A percentile compares a stretch with the other conserved stretches of the same genome.
These are phyloP conservation scores for Agelas oroides DNA, from an alignment of 37 sponge, comb jelly and placozoan genomes.

Conservation along the genomic window DNA sequence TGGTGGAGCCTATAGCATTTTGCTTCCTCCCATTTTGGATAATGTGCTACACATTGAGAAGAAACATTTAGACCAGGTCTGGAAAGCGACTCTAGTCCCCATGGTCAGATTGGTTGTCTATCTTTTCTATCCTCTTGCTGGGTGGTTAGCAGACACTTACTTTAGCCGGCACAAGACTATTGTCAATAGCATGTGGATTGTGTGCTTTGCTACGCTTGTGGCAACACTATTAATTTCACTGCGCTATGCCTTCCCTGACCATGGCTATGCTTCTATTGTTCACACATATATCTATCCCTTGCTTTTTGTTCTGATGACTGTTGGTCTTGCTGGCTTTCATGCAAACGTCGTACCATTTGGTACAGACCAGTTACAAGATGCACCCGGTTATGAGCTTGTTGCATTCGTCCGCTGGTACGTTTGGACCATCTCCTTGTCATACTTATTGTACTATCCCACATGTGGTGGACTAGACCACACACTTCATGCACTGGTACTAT, in stretches of 20 bases:
- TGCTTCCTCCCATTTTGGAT: background rate
- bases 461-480: too few relatives aligned
- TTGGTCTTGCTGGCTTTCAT: slow-evolving; percentile 42
- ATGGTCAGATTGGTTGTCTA: too few relatives aligned
- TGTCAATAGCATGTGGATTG: slow-evolving; percentile 9
- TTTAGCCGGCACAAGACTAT: slow-evolving; percentile 25
- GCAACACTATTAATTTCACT: too few relatives aligned
- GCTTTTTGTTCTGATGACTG: slow-evolving; percentile 2
- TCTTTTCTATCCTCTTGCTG: slow-evolving; percentile 24
- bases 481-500: too few relatives aligned
- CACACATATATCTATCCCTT: too few relatives aligned
- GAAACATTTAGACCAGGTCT: too few relatives aligned
- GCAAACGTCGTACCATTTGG: slow-evolving; percentile 39
- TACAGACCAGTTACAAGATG: slow-evolving; percentile 36
- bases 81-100: too few relatives aligned
- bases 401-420: slow-evolving; percentile 41
- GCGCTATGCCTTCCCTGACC: too few relatives aligned
- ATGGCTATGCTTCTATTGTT: too few relatives aligned
- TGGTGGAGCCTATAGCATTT: background rate
- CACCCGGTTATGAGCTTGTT: slow-evolving; percentile 8
- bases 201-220: slow-evolving; percentile 1
- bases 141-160: slow-evolving; percentile 38
- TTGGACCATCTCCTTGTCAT: slow-evolving; percentile 37
- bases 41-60: too few relatives aligned
- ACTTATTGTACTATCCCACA: too few relatives aligned